These are phyloP conservation scores for Tragelaphus scriptus DNA, from an alignment of 2,113 vertebrate genomes.

Conservation along the genomic window DNA sequence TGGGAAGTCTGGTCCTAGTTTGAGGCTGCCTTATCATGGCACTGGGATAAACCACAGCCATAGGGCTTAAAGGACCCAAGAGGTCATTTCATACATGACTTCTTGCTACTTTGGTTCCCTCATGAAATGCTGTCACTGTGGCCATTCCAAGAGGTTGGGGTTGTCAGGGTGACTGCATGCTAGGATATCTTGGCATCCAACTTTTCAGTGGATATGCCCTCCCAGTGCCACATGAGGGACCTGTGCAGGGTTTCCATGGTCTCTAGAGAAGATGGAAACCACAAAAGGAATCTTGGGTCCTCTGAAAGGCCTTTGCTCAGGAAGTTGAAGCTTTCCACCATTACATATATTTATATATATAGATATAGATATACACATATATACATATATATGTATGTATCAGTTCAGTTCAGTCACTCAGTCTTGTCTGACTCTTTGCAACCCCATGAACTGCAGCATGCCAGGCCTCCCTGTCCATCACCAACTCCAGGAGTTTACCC, in stretches of 20 bases:
- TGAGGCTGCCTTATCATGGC: neutral
- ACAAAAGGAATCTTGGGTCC: neutral
- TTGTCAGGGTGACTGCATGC: neutral
- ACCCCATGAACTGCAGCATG: neutral
- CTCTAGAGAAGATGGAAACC: neutral
- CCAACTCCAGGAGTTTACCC: neutral
- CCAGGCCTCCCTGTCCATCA: neutral
- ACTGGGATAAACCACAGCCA: neutral
- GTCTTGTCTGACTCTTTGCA: neutral
- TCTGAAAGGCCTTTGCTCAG: neutral
- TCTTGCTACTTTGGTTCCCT: neutral
- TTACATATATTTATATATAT: neutral
- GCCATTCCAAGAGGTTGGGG: neutral
- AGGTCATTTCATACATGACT: neutral
- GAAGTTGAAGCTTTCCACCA: neutral
- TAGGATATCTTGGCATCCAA: neutral
- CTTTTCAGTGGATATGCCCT: neutral
- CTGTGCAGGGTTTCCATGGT: neutral
- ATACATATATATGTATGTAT: neutral
- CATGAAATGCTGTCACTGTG: neutral
- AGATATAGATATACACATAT: accelerated
- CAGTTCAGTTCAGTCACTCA: neutral
- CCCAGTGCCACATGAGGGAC: neutral
- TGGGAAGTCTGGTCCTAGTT: neutral
- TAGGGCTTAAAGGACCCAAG: neutral